These are phyloP conservation scores for Hystrix cristata DNA, from an alignment of 2,113 vertebrate genomes.

Conservation along the genomic window DNA sequence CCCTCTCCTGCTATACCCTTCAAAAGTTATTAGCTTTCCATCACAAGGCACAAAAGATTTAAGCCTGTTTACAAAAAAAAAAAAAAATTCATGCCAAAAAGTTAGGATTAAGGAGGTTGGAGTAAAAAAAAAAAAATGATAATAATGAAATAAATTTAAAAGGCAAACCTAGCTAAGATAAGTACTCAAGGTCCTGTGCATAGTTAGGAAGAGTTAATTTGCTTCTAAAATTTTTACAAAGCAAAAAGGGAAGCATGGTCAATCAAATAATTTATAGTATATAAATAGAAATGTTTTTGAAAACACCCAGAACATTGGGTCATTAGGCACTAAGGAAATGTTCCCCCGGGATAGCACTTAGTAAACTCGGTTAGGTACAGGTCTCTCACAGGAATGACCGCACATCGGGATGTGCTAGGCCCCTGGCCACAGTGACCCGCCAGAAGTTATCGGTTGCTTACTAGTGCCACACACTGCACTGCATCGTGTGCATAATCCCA, in stretches of 20 bases:
- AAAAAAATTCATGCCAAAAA: neutral
- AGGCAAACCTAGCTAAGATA: neutral
- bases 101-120: neutral
- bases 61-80: neutral
- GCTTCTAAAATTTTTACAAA: neutral
- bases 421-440: neutral
- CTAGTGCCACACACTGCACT: neutral
- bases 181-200: fast-evolving
- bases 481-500: neutral
- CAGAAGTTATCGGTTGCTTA: neutral
- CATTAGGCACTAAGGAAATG: neutral
- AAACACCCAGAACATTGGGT: neutral
- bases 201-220: neutral
- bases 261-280: neutral
- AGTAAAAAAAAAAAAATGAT: neutral
- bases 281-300: neutral
- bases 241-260: neutral
- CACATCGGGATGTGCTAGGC: neutral
- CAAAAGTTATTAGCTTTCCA: neutral
- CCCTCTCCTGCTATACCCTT: neutral
- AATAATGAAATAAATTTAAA: neutral
- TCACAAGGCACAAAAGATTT: neutral
- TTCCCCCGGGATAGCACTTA: neutral
- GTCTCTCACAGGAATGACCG: neutral
- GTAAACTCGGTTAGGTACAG: neutral